Base-by-base conservation (phyloP, 2,113 vertebrate species). In the Platysternon megacephalum region DNA sequence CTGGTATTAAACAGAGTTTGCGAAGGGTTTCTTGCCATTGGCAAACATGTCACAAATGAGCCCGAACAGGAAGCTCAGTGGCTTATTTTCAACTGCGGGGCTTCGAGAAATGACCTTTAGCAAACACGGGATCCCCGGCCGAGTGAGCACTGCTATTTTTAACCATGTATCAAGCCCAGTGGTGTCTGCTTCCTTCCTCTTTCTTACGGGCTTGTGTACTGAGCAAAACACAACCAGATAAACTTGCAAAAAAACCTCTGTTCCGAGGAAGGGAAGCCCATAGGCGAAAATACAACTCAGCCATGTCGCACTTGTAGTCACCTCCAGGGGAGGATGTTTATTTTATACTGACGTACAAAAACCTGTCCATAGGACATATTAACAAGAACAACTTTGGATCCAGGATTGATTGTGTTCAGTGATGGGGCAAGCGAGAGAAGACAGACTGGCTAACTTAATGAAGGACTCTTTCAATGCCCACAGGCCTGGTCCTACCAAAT, bases 171-270 rank as follows among this genome's bases (percentile, higher is more conserved):
- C 87, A 17, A 91, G 91, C 79, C 2, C 1, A 49, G 81, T 21
- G 11, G 44, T 58, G 86, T 78, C 2, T 44, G 28, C 93, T 97
- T 97, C 97, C 97, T 97, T 97, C 96, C 97, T 97, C 96, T 91
- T 96, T 91, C 88, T 93, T 85, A 76, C 85, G 21, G 52, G 8
- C 1, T 2, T 11, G 52, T 89, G 84, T 0, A 3, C 81, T 11
- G 46, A 85, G 55, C 90, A 92, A 88, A 92, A 85, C 56, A 16
- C 90, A 95, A 56, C 32, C 87, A 86, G 91, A 95, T 13, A 87
- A 96, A 94, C 93, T 91, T 68, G 58, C 88, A 42, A 32, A 16
- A 86, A 78, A 46, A 42, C 68, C 84, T 89, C 72, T 1, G 1
- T 91, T 39, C 1, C 1, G 61, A 55, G 86, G 58, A 76, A 93